A percentile compares a stretch with the other conserved stretches of the same genome.
These are phyloP conservation scores for Eumaeus atala DNA, from an alignment of 1,140 invertebrate species.

Conservation along the genomic window DNA sequence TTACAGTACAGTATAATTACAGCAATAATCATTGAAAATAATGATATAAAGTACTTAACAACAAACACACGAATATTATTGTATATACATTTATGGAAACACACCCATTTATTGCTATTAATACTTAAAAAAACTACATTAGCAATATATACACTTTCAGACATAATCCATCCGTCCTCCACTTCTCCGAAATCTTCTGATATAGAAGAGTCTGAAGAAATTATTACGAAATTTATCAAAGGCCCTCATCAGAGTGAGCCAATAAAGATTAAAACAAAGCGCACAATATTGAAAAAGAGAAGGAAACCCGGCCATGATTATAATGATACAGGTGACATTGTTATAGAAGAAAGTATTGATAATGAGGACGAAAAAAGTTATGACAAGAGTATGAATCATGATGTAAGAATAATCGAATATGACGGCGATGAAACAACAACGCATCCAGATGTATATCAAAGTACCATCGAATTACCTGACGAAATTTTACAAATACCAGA, in stretches of 20 bases:
- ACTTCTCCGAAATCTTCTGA: constrained; percentile 27
- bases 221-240: constrained; percentile 73
- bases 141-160: background rate
- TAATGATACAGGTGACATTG: constrained; percentile 49
- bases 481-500: constrained; percentile 45
- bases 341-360: constrained; percentile 68
- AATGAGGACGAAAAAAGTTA: constrained; percentile 37
- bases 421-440: constrained; percentile 38
- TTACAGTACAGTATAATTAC: no score
- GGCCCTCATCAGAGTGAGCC: constrained; percentile 64
- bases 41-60: no score
- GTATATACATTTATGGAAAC: background rate
- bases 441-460: constrained; percentile 31
- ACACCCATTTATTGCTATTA: background rate
- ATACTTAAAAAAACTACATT: background rate
- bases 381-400: constrained; percentile 24
- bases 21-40: no score
- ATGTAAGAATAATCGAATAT: constrained; percentile 56
- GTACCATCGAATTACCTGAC: constrained; percentile 56
- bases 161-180: background rate
- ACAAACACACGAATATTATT: background rate
- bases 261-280: constrained; percentile 71
- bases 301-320: constrained; percentile 30
- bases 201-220: constrained; percentile 74
- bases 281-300: constrained; percentile 71